Conservation (phyloP, 37 sponge, comb jelly and placozoan species). For the Crambe crambe region DNA sequence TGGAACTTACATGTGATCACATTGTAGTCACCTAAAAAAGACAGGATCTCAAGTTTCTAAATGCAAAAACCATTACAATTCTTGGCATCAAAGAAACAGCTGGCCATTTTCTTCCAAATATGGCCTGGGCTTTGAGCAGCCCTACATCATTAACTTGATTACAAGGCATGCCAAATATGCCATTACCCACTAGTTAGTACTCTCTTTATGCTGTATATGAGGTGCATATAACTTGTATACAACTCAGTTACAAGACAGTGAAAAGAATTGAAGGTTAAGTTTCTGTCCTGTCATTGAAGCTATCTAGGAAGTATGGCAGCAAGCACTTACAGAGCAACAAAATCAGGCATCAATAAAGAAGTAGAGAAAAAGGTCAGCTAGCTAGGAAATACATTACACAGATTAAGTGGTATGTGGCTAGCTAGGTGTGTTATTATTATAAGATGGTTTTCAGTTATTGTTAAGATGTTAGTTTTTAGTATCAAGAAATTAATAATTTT, state of each 20-base stretch:
- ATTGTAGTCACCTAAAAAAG: too few relatives aligned
- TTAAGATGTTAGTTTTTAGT: background rate
- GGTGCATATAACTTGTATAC: too few relatives aligned
- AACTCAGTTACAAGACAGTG: too few relatives aligned
- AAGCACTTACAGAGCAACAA: slow-evolving; percentile 63
- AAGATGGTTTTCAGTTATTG: background rate
- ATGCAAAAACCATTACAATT: too few relatives aligned
- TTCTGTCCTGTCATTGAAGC: too few relatives aligned
- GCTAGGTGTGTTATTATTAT: background rate
- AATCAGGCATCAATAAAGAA: slow-evolving; percentile 85
- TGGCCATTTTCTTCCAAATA: background rate
- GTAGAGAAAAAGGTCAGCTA: slow-evolving; percentile 71
- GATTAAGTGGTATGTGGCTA: background rate
- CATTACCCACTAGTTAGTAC: too few relatives aligned
- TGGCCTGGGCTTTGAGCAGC: background rate
- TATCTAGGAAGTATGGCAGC: too few relatives aligned
- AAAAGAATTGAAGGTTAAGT: too few relatives aligned
- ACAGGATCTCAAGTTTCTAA: too few relatives aligned
- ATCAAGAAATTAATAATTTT: too few relatives aligned
- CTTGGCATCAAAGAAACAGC: background rate
- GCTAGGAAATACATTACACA: background rate
- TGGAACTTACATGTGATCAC: too few relatives aligned
- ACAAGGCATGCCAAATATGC: background rate
- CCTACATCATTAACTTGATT: background rate
- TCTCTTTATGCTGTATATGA: too few relatives aligned